Evolutionary conservation across 1,140 invertebrate species (phyloP).

Genomic region (Diprion similis): DNA sequence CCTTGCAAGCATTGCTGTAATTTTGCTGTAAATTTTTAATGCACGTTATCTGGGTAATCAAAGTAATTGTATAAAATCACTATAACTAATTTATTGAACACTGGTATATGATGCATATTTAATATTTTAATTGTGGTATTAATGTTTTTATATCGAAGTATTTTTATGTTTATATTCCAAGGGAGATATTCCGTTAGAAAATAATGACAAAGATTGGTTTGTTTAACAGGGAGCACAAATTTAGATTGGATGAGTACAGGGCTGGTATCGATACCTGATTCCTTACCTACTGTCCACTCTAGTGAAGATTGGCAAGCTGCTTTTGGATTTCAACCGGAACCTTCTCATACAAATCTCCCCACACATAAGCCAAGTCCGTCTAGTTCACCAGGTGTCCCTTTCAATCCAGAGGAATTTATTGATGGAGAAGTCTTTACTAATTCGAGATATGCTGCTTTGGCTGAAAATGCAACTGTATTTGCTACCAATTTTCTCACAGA

Average conservation of each 20-base stretch:
- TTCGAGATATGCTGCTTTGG: constrained; percentile 42
- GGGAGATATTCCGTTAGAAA: too few species aligned
- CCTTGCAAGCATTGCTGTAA: too few species aligned
- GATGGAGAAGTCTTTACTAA: constrained; percentile 53
- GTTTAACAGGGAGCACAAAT: constrained; percentile 39
- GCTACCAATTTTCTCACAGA: constrained; percentile 47
- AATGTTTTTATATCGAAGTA: too few species aligned
- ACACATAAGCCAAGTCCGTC: constrained; percentile 47
- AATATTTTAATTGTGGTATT: too few species aligned
- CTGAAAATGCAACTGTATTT: constrained; percentile 42
- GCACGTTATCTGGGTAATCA: too few species aligned
- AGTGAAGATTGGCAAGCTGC: constrained; percentile 67
- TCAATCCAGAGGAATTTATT: constrained; percentile 50
- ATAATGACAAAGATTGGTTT: background rate
- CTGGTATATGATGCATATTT: too few species aligned
- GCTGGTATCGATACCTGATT: constrained; percentile 62
- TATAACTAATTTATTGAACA: too few species aligned
- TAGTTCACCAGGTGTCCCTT: constrained; percentile 50
- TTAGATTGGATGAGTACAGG: constrained; percentile 63
- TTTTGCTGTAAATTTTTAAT: too few species aligned
- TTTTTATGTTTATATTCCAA: too few species aligned
- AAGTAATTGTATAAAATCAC: too few species aligned
- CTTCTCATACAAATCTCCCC: constrained; percentile 43
- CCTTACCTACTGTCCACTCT: constrained; percentile 61
- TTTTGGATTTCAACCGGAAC: constrained; percentile 61